phyloP scores from a whole-genome alignment of 2,888 invertebrate genomes.

The Drosophila ustulata region DNA sequence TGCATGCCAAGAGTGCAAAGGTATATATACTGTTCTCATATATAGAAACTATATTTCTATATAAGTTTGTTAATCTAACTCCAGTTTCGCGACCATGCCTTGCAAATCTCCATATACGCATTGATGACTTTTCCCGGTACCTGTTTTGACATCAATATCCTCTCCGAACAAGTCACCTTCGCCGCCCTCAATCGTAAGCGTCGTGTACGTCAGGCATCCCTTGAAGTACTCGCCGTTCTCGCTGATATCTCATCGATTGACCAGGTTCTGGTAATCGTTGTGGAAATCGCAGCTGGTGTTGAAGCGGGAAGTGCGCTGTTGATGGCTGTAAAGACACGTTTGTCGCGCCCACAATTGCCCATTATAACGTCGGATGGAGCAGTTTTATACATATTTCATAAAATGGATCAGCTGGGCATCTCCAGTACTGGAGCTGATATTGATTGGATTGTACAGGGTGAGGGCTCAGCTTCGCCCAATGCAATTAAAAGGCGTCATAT shows the following conservation, averaged over 20 bases:
- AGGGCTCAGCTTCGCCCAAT: constrained; percentile 87
- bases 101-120: constrained; percentile 91
- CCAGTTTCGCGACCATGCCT: constrained; percentile 90
- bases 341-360: constrained; percentile 91
- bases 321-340: constrained; percentile 90
- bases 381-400: constrained; percentile 90
- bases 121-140: constrained; percentile 92
- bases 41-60: neutral
- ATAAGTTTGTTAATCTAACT: neutral
- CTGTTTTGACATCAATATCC: constrained; percentile 88
- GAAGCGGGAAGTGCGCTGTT: constrained; percentile 87
- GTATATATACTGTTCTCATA: constrained; percentile 61
- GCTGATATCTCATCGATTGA: constrained; percentile 89
- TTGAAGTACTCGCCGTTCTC: constrained; percentile 92
- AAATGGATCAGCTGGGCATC: constrained; percentile 41
- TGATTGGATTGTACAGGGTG: constrained; percentile 90
- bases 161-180: constrained; percentile 84
- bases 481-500: constrained; percentile 83
- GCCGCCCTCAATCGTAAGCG: constrained; percentile 88
- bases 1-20: constrained; percentile 85
- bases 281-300: constrained; percentile 85
- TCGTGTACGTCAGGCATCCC: constrained; percentile 91
- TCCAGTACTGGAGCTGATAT: constrained; percentile 88
- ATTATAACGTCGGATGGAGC: constrained; percentile 89
- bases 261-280: constrained; percentile 88